phyloP scores from a whole-genome alignment of 2,888 invertebrate genomes.

The Laothoe populi region DNA sequence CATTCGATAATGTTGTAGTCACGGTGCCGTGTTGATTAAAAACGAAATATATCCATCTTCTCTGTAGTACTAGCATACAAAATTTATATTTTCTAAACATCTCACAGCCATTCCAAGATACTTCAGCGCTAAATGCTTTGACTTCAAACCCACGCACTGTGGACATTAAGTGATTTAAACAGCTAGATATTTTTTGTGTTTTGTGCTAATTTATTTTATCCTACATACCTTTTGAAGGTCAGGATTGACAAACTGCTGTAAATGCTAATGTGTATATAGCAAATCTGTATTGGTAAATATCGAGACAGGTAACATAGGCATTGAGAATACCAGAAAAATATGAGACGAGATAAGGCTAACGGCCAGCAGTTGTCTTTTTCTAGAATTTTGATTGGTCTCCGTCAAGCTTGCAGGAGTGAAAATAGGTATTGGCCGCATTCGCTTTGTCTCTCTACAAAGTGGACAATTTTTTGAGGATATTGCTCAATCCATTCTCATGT shows the following conservation, averaged over 20 bases:
- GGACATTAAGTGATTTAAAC: background rate
- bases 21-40: conserved; percentile 4
- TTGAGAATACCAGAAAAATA: too few relatives aligned
- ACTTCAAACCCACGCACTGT: background rate
- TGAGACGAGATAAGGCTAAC: too few relatives aligned
- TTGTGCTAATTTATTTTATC: background rate
- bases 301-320: too few relatives aligned
- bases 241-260: background rate
- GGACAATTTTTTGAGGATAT: too few relatives aligned
- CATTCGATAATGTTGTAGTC: conserved; percentile 22
- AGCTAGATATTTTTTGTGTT: background rate
- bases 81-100: conserved; percentile 8
- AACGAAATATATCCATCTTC: conserved; percentile 8
- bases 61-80: conserved; percentile 7
- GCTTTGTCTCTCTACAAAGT: too few relatives aligned
- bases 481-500: too few relatives aligned
- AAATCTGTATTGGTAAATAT: background rate
- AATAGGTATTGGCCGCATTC: too few relatives aligned
- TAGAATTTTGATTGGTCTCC: too few relatives aligned
- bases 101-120: conserved; percentile 34
- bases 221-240: background rate
- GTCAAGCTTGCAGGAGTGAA: too few relatives aligned
- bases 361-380: too few relatives aligned
- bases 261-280: background rate
- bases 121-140: conserved; percentile 7